Percentiles rank a stretch among this genome's conserved stretches.
These are phyloP conservation scores for Pantherophis vulpinus DNA, from an alignment of 2,797 vertebrate genomes.

Conservation along the genomic window DNA sequence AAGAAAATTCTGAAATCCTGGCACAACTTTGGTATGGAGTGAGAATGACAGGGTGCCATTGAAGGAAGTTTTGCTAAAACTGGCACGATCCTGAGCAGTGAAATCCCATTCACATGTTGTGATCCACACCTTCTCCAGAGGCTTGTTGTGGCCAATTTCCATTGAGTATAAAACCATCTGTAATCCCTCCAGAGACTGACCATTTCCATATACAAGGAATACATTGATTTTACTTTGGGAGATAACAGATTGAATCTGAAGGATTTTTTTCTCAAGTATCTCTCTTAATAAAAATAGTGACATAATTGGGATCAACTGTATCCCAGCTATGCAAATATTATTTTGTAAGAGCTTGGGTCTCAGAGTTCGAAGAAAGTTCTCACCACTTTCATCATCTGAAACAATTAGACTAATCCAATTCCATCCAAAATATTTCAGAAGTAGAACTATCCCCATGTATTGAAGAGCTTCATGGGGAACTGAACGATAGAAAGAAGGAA, in stretches of 20 bases:
- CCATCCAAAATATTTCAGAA: neutral
- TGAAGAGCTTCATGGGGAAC: neutral
- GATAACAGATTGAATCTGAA: no score
- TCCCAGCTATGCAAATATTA: neutral
- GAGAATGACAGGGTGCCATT: neutral
- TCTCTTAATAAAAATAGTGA: no score
- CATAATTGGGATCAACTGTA: neutral
- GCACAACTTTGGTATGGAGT: neutral
- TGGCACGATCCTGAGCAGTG: neutral
- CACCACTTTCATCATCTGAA: neutral
- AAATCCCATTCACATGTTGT: neutral
- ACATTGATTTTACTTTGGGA: neutral
- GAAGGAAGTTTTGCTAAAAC: neutral
- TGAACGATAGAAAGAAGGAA: neutral
- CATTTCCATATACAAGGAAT: neutral
- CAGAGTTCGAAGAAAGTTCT: neutral
- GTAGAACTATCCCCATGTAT: neutral
- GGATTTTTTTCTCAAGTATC: no score
- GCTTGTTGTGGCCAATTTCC: no score
- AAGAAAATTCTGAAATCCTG: neutral
- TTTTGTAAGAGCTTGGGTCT: neutral
- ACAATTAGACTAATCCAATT: conserved; percentile 1
- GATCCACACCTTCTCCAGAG: neutral
- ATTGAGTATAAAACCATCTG: no score
- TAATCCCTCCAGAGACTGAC: neutral